Conservation (phyloP, 1,140 invertebrate species). For the Bombus terrestris region DNA sequence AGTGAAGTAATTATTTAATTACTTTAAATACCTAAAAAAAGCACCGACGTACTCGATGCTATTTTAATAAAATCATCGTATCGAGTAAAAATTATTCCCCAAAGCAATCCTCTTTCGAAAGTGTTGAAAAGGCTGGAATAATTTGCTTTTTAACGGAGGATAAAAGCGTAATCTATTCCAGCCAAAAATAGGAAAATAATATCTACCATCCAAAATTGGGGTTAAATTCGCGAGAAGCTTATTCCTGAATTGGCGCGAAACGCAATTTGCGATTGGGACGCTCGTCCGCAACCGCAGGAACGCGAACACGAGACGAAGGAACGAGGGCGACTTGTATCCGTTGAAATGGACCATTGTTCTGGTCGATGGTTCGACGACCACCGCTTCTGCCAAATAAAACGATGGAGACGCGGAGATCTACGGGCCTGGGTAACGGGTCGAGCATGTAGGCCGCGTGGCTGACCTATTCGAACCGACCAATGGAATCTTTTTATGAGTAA, state of each 20-base stretch:
- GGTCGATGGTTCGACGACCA: constrained; percentile 72
- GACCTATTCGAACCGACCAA: constrained; percentile 46
- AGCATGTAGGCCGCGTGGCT: constrained; percentile 50
- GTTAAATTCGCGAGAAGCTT: neutral
- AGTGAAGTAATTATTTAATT: too few relatives aligned
- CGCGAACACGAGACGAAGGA: constrained; percentile 49
- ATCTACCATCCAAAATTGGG: neutral
- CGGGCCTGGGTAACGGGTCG: constrained; percentile 49
- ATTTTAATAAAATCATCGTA: too few relatives aligned
- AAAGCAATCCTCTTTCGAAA: too few relatives aligned
- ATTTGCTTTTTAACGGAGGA: too few relatives aligned
- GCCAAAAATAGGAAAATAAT: neutral
- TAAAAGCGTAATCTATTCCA: too few relatives aligned
- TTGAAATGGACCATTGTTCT: constrained; percentile 75
- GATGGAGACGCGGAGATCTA: constrained; percentile 67
- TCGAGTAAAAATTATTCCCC: too few relatives aligned
- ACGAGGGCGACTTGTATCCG: constrained; percentile 53
- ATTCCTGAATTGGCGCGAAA: constrained; percentile 14
- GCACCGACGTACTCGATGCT: too few relatives aligned
- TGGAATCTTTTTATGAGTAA: constrained; percentile 13
- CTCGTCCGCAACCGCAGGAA: constrained; percentile 37
- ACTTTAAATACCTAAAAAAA: too few relatives aligned
- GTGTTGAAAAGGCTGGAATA: too few relatives aligned
- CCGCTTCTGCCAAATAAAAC: constrained; percentile 67
- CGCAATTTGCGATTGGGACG: constrained; percentile 55